Evolutionary conservation across 64 coral and sea anemone genomes (phyloP), one percentile per base, ranked within the genome.

Genomic region (Pachyseris speciosa): DNA sequence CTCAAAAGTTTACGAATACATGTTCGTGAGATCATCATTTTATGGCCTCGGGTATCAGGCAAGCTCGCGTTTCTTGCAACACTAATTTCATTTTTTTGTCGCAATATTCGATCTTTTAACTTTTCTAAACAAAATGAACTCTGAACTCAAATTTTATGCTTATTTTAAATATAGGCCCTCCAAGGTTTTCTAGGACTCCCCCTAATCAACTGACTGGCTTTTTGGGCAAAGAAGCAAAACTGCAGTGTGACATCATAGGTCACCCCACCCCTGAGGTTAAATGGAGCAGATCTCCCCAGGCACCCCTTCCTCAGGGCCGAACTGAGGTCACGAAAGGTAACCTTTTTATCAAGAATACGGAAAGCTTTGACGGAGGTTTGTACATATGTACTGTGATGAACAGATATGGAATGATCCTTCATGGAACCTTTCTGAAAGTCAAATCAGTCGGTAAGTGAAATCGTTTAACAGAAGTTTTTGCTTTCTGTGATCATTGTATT

Each of bases 311-410:
- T 19, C 26, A 16, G 29, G 29, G 41, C 51, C 87, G 87, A 24
- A 75, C 40, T 78, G 61, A 52, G 36, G 26, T 67, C 7, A 55
- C 16, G 32, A 42, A 71, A 37, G 33, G 71, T 5, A 38, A 77
- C 11, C 13, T 91, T 70, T 83, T 15, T 20, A 71, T 91, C 28
- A 83, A 9, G 16, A 72, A 58, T 13, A 30, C 70, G 9, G 47
- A 49, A 9, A 2, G 2, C 13, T 33, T 20, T 9, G 88, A 91
- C 33, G 60, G 64, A 0, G 88, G 88, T 1, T 11, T 91, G 2
- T 91, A 91, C 47, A 22, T 83, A 0, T 91, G 88, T 51, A 91
- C 67, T 57, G 88, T 64, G 33, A 44, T 49, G 7, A 91, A 91
- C 39, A 80, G 15, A 40, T 81, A 39, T 36, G 88, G 88, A 57